These are phyloP conservation scores for Virgularia gustaviana DNA, from an alignment of 92 coral and sea anemone genomes.

Conservation along the genomic window DNA sequence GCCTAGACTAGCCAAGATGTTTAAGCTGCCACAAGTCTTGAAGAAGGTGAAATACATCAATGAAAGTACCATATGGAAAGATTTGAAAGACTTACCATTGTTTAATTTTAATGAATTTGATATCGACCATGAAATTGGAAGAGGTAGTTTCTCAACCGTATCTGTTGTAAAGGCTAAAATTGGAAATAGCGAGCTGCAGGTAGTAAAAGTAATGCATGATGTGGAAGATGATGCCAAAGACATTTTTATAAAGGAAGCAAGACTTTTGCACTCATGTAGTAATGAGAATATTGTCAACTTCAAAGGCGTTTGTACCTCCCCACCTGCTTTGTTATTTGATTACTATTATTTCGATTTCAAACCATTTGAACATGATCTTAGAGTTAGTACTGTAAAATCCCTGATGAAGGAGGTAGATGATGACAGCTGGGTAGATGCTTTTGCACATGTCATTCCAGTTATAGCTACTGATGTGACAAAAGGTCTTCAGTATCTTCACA, in stretches of 20 bases:
- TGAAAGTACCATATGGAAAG: neutral
- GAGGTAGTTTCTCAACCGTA: neutral
- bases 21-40: neutral
- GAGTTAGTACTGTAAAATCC: conserved; percentile 29
- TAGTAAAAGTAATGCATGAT: neutral
- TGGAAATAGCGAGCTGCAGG: neutral
- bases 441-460: neutral
- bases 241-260: conserved; percentile 33
- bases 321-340: conserved; percentile 31
- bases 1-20: too few species aligned
- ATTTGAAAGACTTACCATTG: neutral
- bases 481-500: conserved; percentile 35
- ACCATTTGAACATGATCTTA: conserved; percentile 15
- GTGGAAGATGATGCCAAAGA: conserved; percentile 5
- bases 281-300: conserved; percentile 4
- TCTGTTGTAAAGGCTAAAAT: neutral
- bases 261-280: neutral
- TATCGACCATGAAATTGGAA: conserved; percentile 3
- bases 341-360: conserved; percentile 27
- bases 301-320: conserved; percentile 7
- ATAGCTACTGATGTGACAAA: conserved; percentile 7
- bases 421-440: conserved; percentile 3
- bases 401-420: conserved; percentile 21
- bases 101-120: neutral
- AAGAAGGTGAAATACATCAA: neutral